A percentile compares a stretch with the other conserved stretches of the same genome.
These are phyloP conservation scores for Gopherus flavomarginatus DNA, from an alignment of 2,113 vertebrate genomes.

Conservation along the genomic window DNA sequence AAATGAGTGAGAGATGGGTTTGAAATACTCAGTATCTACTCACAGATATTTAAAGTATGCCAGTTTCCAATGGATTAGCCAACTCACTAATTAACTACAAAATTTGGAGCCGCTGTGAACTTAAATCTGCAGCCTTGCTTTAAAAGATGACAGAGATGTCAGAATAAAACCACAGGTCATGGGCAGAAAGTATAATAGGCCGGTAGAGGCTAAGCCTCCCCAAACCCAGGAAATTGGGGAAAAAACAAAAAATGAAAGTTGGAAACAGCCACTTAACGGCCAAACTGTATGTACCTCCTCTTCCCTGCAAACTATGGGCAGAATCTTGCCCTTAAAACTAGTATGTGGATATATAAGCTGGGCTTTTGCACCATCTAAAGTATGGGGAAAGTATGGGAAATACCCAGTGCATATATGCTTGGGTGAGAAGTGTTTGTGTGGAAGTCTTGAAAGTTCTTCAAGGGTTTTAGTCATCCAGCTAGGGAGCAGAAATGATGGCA, in stretches of 20 bases:
- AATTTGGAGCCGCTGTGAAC: not conserved
- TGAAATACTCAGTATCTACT: not conserved
- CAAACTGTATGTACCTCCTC: not conserved
- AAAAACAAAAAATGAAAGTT: too few species aligned
- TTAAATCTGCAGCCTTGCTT: not conserved
- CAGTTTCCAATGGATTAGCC: not conserved
- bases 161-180: not conserved
- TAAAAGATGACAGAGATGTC: not conserved
- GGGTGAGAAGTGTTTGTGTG: not conserved
- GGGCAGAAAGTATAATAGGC: not conserved
- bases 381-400: not conserved
- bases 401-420: accelerated
- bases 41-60: not conserved
- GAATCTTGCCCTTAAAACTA: not conserved
- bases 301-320: not conserved
- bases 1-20: not conserved
- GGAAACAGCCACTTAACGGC: too few species aligned
- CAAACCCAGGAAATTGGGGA: not conserved
- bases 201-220: not conserved
- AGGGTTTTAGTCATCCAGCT: not conserved
- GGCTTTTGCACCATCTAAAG: not conserved
- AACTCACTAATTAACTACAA: not conserved
- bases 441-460: not conserved
- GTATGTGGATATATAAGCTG: not conserved
- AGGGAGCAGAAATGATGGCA: not conserved